These are phyloP conservation scores for Graphium colonna DNA, from an alignment of 2,888 invertebrate genomes.

Conservation along the genomic window DNA sequence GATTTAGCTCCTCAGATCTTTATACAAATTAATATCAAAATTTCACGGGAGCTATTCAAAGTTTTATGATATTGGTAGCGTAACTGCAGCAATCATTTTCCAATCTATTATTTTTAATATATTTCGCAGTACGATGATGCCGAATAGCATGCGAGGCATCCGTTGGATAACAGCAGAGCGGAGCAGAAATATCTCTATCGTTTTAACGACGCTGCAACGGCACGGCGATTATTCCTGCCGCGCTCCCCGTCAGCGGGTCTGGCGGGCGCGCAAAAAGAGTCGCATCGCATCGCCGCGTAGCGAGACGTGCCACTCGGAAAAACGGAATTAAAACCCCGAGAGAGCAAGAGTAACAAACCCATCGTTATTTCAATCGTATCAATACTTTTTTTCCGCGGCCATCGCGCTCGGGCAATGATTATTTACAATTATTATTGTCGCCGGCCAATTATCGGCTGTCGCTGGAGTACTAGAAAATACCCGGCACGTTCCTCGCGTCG, in stretches of 20 bases:
- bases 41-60: too few species aligned
- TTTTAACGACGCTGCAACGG: slow-evolving; percentile 1
- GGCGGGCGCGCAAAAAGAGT: slow-evolving; percentile 5
- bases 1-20: not conserved
- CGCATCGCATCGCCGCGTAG: not conserved
- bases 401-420: slow-evolving; percentile 3
- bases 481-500: slow-evolving; percentile 41
- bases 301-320: slow-evolving; percentile 13
- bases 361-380: slow-evolving; percentile 12
- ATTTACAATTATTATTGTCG: slow-evolving; percentile 35
- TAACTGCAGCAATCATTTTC: too few species aligned
- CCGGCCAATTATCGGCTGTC: slow-evolving; percentile 37
- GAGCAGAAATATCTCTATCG: not conserved
- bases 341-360: slow-evolving; percentile 16
- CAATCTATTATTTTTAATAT: too few species aligned
- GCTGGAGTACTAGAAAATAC: slow-evolving; percentile 49
- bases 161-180: not conserved
- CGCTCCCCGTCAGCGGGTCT: slow-evolving; percentile 14
- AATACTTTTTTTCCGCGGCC: slow-evolving; percentile 5
- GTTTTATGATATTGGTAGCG: too few species aligned
- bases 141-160: too few species aligned
- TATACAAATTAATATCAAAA: not conserved
- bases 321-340: slow-evolving; percentile 14
- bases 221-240: not conserved
- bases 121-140: too few species aligned